phyloP scores from a whole-genome alignment of 1,140 invertebrate genomes.

The Microplitis demolitor region DNA sequence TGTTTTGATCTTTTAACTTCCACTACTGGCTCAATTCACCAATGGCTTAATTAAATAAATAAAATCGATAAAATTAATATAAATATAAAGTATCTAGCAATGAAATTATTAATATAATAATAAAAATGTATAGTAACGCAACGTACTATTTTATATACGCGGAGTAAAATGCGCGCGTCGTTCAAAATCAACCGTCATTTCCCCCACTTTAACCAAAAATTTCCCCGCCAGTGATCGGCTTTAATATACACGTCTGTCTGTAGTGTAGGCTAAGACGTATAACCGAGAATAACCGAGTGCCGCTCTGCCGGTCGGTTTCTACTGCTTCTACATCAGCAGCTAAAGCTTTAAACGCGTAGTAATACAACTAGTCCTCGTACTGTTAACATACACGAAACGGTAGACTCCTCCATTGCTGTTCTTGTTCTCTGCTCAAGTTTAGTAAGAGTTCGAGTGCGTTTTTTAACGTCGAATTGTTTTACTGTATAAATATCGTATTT shows the following conservation, averaged over 20 bases:
- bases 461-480: conserved; percentile 39
- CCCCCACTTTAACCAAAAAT: not conserved
- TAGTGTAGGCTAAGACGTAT: no score
- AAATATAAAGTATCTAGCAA: no score
- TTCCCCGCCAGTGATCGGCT: no score
- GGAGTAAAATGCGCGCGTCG: not conserved
- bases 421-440: conserved; percentile 2
- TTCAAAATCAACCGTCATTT: not conserved
- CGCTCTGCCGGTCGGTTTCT: not conserved
- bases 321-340: not conserved
- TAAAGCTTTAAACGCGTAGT: conserved; percentile 43
- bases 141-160: not conserved
- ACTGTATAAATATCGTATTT: no score
- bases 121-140: not conserved
- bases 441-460: conserved; percentile 44
- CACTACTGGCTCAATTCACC: no score
- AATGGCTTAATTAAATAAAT: no score
- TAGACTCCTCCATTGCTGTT: conserved; percentile 53
- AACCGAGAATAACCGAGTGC: not conserved
- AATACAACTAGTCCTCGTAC: conserved; percentile 48
- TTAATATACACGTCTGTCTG: no score
- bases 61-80: no score
- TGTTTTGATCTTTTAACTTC: no score
- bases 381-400: conserved; percentile 35
- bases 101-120: not conserved